These are phyloP conservation scores for Cyaniris semiargus DNA, from an alignment of 2,888 invertebrate genomes.

Conservation along the genomic window DNA sequence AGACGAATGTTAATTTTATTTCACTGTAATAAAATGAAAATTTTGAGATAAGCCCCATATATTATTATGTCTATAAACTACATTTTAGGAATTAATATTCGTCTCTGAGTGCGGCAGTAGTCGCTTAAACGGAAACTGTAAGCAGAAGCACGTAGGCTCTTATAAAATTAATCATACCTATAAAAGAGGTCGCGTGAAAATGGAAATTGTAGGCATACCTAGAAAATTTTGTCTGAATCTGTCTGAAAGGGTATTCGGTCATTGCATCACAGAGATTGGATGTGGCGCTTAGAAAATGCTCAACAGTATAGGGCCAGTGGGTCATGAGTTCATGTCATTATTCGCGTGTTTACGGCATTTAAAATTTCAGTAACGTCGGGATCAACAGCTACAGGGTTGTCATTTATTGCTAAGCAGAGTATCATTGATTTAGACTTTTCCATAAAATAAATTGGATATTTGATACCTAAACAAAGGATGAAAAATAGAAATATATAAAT, in stretches of 20 bases:
- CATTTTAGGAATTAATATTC: too few relatives aligned
- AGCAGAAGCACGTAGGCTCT: too few relatives aligned
- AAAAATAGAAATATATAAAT: too few relatives aligned
- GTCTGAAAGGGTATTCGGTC: not conserved
- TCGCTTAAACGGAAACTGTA: too few relatives aligned
- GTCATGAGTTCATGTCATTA: slow-evolving; percentile 10
- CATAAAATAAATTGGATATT: too few relatives aligned
- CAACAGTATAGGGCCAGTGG: not conserved
- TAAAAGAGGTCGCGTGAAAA: not conserved
- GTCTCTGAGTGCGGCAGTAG: too few relatives aligned
- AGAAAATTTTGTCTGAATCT: not conserved
- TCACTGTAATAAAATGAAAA: too few relatives aligned
- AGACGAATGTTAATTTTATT: too few relatives aligned
- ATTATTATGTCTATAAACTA: too few relatives aligned
- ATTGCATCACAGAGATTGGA: not conserved
- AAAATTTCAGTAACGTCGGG: not conserved
- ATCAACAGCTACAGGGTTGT: not conserved
- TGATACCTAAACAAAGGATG: too few relatives aligned
- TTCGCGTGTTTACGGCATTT: slow-evolving; percentile 10
- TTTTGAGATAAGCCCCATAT: too few relatives aligned
- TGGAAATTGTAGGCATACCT: not conserved
- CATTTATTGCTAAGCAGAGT: not conserved
- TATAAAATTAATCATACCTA: too few relatives aligned
- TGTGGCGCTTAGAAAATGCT: not conserved
- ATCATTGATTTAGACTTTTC: not conserved